Evolutionary conservation across 2,888 invertebrate species (phyloP).

Genomic region (Stramonita haemastoma): DNA sequence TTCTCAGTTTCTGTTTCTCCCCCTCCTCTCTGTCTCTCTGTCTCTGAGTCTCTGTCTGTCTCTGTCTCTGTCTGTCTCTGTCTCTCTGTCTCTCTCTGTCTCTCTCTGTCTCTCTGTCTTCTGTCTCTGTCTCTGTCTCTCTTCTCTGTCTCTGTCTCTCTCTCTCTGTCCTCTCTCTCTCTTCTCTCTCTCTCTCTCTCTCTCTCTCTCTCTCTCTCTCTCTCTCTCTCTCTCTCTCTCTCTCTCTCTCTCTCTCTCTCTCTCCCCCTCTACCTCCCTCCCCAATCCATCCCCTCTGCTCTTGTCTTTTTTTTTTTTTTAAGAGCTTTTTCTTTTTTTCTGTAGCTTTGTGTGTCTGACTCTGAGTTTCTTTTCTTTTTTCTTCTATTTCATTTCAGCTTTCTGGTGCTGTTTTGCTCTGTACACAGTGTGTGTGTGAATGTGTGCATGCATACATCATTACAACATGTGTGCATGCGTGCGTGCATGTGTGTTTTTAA

Average conservation of each 20-base stretch:
- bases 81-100: constrained; percentile 42
- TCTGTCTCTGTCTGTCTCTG: constrained; percentile 41
- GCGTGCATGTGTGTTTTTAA: not conserved
- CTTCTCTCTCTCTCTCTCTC: constrained; percentile 41
- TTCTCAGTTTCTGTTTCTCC: not conserved
- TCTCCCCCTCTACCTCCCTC: not conserved
- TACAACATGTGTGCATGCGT: too few relatives aligned
- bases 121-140: not conserved
- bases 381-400: not conserved
- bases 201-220: constrained; percentile 38
- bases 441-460: too few relatives aligned
- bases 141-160: not conserved
- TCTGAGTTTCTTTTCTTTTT: not conserved
- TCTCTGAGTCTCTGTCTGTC: constrained; percentile 11
- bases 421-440: not conserved
- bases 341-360: not conserved
- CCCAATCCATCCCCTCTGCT: too few relatives aligned
- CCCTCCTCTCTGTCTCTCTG: constrained; percentile 10
- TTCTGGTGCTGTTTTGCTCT: not conserved
- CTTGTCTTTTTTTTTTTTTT: too few relatives aligned
- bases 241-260: not conserved
- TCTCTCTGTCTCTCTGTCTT: constrained; percentile 31
- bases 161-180: not conserved
- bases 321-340: too few relatives aligned
- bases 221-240: constrained; percentile 27